Evolutionary conservation across 92 coral and sea anemone species (phyloP), one percentile per base, ranked within the genome.

Genomic region (Parazoanthus atlanticus): DNA sequence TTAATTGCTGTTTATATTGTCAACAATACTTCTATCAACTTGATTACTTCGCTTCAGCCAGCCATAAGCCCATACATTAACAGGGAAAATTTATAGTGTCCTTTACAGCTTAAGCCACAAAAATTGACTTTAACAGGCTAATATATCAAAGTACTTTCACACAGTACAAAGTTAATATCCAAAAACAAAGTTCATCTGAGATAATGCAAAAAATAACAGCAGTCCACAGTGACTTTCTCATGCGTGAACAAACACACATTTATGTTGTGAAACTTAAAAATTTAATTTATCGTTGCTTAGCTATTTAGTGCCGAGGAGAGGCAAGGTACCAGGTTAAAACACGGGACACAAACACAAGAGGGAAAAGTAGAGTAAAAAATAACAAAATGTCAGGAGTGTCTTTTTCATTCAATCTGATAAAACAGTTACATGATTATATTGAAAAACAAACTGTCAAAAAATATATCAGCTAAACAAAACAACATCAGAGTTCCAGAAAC

Each of bases 1-100:
- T 19, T 32, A 74, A 74, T 74, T 74, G 29, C 78, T 74, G 25
- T 74, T 8, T 41, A 74, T 36, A 74, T 74, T 75, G 79, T 75
- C 79, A 9, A 75, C 11, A 75, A 33, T n/a, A 74, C 47, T 75
- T 75, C 43, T 33, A 75, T 17, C 47, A 33, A 36, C 79, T 36
- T 75, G 46, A 75, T 75, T 31, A 73, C 41, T 15, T 72, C 41
- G 11, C 31, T 33, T 33, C 49, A 75, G 11, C 28, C 5, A 17
- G 79, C 11, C 28, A 75, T 33, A 75, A 17, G 26, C 47, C 49
- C 29, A 75, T n/a, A 19, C 15, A 75, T 19, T 36, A 21, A 16
- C 29, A 34, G 15, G 23, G 8, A 71, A 74, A 74, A 25, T 25
- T 5, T 52, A 1, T 61, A 61, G 10, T 3, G 10, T 15, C 28